Conservation (phyloP, 1,140 invertebrate genomes). For the Bemisia tabaci region DNA sequence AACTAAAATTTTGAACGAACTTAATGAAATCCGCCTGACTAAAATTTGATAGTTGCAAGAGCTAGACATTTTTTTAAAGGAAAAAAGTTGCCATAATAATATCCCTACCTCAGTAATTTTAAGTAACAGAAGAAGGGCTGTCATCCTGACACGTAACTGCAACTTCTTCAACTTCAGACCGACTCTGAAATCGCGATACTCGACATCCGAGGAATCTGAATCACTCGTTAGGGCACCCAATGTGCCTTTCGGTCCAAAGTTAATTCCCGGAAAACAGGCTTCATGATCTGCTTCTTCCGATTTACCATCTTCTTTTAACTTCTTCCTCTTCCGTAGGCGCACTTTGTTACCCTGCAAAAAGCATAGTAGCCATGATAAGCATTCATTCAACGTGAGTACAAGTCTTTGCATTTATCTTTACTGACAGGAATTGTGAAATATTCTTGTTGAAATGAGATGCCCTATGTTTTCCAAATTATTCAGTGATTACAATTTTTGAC, state of each 20-base stretch:
- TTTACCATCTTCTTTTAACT: background rate
- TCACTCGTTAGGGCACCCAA: background rate
- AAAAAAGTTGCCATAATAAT: background rate
- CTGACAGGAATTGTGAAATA: too few species aligned
- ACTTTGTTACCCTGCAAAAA: background rate
- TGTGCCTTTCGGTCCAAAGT: background rate
- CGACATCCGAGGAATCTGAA: background rate
- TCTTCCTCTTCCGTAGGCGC: background rate
- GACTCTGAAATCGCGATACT: background rate
- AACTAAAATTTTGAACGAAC: too few species aligned
- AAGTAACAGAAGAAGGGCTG: background rate
- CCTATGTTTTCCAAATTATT: too few species aligned
- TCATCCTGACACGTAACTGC: background rate
- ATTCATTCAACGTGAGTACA: too few species aligned
- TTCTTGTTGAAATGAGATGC: too few species aligned
- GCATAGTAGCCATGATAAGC: too few species aligned
- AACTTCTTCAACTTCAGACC: background rate
- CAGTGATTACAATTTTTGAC: too few species aligned
- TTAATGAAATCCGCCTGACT: too few species aligned
- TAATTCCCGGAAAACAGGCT: background rate
- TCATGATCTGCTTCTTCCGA: background rate
- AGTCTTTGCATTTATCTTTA: too few species aligned
- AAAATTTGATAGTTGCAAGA: too few species aligned
- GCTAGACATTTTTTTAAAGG: too few species aligned
- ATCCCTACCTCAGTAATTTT: background rate